phyloP scores from a whole-genome alignment of 2,113 vertebrate species.

The Seriola quinqueradiata region DNA sequence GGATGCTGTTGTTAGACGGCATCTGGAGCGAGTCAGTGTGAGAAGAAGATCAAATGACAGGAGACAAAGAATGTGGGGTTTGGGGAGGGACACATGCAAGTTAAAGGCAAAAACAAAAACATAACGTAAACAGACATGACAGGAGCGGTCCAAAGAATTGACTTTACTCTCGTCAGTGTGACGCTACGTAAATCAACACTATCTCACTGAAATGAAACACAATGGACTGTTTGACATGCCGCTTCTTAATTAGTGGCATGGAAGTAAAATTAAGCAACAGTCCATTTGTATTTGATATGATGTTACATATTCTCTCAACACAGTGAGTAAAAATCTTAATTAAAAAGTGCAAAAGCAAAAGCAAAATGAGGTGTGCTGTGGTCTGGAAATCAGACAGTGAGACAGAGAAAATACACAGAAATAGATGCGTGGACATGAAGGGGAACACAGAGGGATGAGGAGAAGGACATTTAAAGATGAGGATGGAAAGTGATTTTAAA shows the following conservation, averaged over 20 bases:
- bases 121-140: conserved; percentile 51
- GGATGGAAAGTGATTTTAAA: background rate
- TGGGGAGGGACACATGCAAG: conserved; percentile 80
- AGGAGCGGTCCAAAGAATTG: conserved; percentile 26
- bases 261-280: conserved; percentile 8
- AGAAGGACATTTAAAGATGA: conserved; percentile 10
- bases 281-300: conserved; percentile 18
- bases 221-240: conserved; percentile 49
- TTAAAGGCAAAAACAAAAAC: conserved; percentile 79
- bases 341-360: conserved; percentile 16
- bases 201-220: conserved; percentile 26
- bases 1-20: conserved; percentile 99
- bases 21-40: conserved; percentile 97
- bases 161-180: conserved; percentile 30
- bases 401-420: conserved; percentile 38
- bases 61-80: conserved; percentile 83
- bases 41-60: conserved; percentile 90
- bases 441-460: conserved; percentile 21
- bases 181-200: background rate
- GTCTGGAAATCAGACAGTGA: conserved; percentile 53
- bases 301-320: background rate
- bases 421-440: conserved; percentile 3
- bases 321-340: background rate
- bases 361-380: conserved; percentile 57
- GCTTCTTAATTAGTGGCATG: conserved; percentile 20